Conservation (phyloP, 2,888 invertebrate species). For the Perizoma flavofasciatum region DNA sequence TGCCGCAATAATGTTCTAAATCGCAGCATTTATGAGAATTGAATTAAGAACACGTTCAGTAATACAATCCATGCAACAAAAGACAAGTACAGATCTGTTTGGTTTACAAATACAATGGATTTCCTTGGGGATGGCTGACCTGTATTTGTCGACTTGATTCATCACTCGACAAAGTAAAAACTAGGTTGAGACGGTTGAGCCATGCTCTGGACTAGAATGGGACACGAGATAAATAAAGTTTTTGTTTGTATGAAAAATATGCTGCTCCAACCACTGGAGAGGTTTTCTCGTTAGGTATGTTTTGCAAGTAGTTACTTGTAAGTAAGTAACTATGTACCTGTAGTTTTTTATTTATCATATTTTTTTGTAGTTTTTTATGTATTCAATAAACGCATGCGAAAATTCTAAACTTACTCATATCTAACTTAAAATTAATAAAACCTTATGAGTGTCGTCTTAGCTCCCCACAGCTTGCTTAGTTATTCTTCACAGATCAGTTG, state of each 20-base stretch:
- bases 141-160: conserved; percentile 35
- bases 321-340: too few species aligned
- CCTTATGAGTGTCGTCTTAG: too few species aligned
- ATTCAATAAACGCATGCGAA: too few species aligned
- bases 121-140: conserved; percentile 32
- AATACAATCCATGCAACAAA: not conserved
- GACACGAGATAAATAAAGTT: conserved; percentile 32
- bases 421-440: too few species aligned
- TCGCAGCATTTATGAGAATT: too few species aligned
- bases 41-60: not conserved
- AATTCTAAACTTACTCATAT: too few species aligned
- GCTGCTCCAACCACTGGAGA: conserved; percentile 13
- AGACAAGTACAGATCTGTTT: conserved; percentile 8
- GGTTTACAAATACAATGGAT: conserved; percentile 26
- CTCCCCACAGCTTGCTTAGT: too few species aligned
- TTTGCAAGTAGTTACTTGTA: not conserved
- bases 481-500: too few species aligned
- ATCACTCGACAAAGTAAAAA: conserved; percentile 35
- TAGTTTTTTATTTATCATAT: too few species aligned
- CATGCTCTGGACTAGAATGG: conserved; percentile 26
- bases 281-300: not conserved
- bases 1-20: too few species aligned
- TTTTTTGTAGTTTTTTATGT: too few species aligned
- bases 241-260: conserved; percentile 20
- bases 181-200: conserved; percentile 38